Conservation (phyloP, 2,888 invertebrate species). For the Polydrusus tereticollis region DNA sequence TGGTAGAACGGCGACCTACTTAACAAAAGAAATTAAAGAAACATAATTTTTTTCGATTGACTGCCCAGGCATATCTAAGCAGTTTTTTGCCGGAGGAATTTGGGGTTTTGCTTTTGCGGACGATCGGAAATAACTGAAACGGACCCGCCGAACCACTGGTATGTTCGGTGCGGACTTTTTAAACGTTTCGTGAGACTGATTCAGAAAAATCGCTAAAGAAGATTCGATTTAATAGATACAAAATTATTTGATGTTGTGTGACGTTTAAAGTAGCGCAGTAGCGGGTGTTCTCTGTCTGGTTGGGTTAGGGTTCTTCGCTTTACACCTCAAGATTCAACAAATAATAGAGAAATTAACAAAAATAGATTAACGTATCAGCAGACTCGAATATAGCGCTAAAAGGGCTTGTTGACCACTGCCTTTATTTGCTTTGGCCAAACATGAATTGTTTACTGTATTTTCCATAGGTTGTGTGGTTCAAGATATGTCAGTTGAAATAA, state of each 20-base stretch:
- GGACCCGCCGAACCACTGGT: conserved; percentile 21
- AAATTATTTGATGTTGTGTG: background rate
- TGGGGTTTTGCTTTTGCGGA: conserved; percentile 9
- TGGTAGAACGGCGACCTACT: conserved; percentile 38
- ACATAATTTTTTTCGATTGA: conserved; percentile 45
- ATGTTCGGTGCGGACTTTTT: conserved; percentile 20
- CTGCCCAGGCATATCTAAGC: conserved; percentile 39
- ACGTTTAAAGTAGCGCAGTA: too few relatives aligned
- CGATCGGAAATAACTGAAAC: conserved; percentile 29
- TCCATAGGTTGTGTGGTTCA: conserved; percentile 6
- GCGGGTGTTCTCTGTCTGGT: too few relatives aligned
- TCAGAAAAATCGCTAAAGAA: background rate
- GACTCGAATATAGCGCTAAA: conserved; percentile 15
- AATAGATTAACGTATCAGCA: conserved; percentile 34
- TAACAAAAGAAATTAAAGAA: conserved; percentile 46
- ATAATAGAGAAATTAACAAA: conserved; percentile 34
- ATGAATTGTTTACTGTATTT: too few relatives aligned
- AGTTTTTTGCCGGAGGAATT: conserved; percentile 34
- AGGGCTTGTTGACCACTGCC: conserved; percentile 8
- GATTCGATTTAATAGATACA: background rate
- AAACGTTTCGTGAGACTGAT: conserved; percentile 19
- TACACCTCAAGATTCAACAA: too few relatives aligned
- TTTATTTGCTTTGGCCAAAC: conserved; percentile 18
- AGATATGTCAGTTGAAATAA: too few relatives aligned
- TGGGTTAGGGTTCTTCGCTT: too few relatives aligned